Conservation (phyloP, 2,888 invertebrate species). For the Nemoura dubitans region DNA sequence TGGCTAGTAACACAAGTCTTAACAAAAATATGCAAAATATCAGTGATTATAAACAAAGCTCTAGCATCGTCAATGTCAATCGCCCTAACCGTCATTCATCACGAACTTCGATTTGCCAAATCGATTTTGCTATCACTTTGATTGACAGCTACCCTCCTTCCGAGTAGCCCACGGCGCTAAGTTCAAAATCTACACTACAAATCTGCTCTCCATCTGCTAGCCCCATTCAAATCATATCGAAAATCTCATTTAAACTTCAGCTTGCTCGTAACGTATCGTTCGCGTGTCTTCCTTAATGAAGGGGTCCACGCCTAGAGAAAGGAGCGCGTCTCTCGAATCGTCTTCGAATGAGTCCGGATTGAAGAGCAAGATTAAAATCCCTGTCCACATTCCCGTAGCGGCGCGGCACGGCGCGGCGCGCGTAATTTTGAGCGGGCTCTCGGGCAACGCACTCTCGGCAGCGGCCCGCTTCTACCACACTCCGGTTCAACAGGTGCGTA, state of each 20-base stretch:
- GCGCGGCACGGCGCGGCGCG: neutral
- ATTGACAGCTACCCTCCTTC: neutral
- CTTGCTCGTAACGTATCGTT: neutral
- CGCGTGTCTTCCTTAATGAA: neutral
- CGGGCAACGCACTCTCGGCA: neutral
- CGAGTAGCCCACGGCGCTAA: neutral
- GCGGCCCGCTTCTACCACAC: neutral
- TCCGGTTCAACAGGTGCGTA: slow-evolving; percentile 12
- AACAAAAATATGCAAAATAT: no score
- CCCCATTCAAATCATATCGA: neutral
- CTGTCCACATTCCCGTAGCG: neutral
- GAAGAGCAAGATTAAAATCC: neutral
- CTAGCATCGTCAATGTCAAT: neutral
- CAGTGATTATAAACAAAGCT: neutral
- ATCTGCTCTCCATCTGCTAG: slow-evolving; percentile 9
- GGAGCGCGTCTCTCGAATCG: neutral
- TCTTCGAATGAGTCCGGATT: neutral
- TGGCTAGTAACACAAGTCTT: no score
- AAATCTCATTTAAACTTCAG: neutral
- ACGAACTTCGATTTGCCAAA: neutral
- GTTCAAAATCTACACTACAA: neutral
- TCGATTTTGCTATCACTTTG: neutral
- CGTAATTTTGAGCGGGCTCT: neutral
- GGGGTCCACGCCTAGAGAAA: neutral
- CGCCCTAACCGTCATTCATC: neutral